Evolutionary conservation across 2,113 vertebrate species (phyloP), one percentile per base, ranked within the genome.

Genomic region (Poeciliopsis retropinna): DNA sequence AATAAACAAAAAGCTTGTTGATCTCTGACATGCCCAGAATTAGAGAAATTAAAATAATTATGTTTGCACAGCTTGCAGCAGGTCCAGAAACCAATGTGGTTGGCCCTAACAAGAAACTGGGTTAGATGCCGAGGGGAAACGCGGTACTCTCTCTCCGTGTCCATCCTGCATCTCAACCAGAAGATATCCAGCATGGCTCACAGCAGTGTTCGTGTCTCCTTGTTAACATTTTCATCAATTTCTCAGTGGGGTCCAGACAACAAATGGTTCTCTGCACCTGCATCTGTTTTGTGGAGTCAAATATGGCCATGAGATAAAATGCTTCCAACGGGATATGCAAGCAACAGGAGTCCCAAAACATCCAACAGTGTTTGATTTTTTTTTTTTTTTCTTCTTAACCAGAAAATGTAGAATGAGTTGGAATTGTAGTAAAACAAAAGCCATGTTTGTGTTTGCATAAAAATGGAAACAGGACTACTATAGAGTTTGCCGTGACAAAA

Each of bases 21-120:
- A 85, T 83, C 79, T 83, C 76, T 61, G 83, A 84, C 84, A 87
- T 85, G 80, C 87, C 83, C 79, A 83, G 84, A 93, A 90, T 88
- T 72, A 85, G 75, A 82, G 41, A 25, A 78, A 74, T 76, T 77
- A 83, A 82, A 82, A 71, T 85, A 91, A 90, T 90, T 39, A 86
- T 89, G 88, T 93, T 93, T 94, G 89, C 86, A 88, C 90, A 92
- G 92, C 89, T 91, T 92, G 89, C 81, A 37, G 34, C 27, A 37
- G 70, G 88, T 84, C 88, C 83, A 79, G 67, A 73, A 80, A 73
- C 79, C 88, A 88, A 88, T 86, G 87, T 78, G 75, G 67, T 63
- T 76, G 69, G 78, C 82, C 85, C 92, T 87, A 91, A 87, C 76
- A 28, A 80, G 79, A 73, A 88, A 84, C 79, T 37, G 76, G 72